Evolutionary conservation across 1,140 invertebrate genomes (phyloP), one percentile per base, ranked within the genome.

Genomic region (Caenorhabditis remanei): DNA sequence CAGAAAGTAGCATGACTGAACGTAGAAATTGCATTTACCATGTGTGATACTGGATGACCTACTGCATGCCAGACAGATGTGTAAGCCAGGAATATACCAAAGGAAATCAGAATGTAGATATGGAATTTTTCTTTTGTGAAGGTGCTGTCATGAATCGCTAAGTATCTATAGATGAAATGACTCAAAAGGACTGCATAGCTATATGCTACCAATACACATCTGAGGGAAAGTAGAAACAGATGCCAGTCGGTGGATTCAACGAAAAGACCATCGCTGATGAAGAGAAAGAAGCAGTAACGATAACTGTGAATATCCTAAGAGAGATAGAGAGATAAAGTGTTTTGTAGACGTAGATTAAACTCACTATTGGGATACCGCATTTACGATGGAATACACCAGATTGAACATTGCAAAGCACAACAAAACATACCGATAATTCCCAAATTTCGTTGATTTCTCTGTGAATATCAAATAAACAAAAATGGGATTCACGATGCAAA

Each of bases 391-490:
- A 16, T 71, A 71, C 13, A 71, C 65, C 41, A 71, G 19, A 71
- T 71, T 71, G 8, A 71, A 71, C 2, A 16, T n/a, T 19, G 65
- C 65, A 46, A 71, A 71, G 24, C 46, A 71, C 41, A 71, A n/a
- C 21, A 71, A 19, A 6, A 71, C 11, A 16, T 71, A 71, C 16
- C 41, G 40, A 71, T 71, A 71, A 21, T 71, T 71, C 14, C 65
- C 65, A 2, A 71, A 46, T 71, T 46, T 71, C 11, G 65, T n/a
- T 19, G 65, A 43, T 46, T 71, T 71, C 19, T 71, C 65, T 19
- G 65, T 71, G 65, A 71, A 71, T 16, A 71, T 71, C 65, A 71
- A n/a, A 19, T 71, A 71, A 6, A 71, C 65, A n/a, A 71, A 71
- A 43, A 71, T 19, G 0, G 65, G 65, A 46, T 71, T 71, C 40